phyloP scores from a whole-genome alignment of 1,140 invertebrate genomes.

The Cydia strobilella region DNA sequence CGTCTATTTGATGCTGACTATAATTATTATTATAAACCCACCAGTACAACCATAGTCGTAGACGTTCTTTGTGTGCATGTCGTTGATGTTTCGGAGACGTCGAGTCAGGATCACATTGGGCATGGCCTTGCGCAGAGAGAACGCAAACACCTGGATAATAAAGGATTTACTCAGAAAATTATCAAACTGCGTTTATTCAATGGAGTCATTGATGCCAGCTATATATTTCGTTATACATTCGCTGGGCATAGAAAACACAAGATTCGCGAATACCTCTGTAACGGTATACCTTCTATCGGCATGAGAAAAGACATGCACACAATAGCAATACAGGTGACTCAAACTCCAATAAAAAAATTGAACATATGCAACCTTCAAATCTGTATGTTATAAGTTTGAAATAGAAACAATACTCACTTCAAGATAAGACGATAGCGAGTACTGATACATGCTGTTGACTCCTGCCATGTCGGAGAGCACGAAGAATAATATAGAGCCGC shows the following conservation, averaged over 20 bases:
- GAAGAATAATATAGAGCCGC: conserved; percentile 94
- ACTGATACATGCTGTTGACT: conserved; percentile 95
- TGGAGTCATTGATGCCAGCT: too few relatives aligned
- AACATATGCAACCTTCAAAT: too few relatives aligned
- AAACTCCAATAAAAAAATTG: too few relatives aligned
- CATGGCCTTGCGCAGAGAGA: conserved; percentile 88
- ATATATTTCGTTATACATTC: too few relatives aligned
- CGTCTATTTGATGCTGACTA: too few relatives aligned
- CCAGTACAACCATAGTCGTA: conserved; percentile 95
- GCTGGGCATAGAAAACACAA: too few relatives aligned
- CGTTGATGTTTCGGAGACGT: conserved; percentile 90
- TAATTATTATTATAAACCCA: conserved; percentile 47
- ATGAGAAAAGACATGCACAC: too few relatives aligned
- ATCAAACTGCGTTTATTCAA: too few relatives aligned
- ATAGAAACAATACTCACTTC: conserved; percentile 68
- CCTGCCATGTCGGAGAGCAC: conserved; percentile 91
- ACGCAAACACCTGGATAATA: conserved; percentile 84
- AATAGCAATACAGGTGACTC: too few relatives aligned
- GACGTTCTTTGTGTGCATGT: conserved; percentile 90
- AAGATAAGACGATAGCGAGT: conserved; percentile 89
- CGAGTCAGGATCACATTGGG: conserved; percentile 86
- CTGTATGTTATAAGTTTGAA: not conserved
- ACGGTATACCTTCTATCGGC: too few relatives aligned
- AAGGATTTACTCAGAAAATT: not conserved
- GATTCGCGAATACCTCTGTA: too few relatives aligned